Conservation (phyloP, 2,888 invertebrate genomes). For the Lucinisca nassula region DNA sequence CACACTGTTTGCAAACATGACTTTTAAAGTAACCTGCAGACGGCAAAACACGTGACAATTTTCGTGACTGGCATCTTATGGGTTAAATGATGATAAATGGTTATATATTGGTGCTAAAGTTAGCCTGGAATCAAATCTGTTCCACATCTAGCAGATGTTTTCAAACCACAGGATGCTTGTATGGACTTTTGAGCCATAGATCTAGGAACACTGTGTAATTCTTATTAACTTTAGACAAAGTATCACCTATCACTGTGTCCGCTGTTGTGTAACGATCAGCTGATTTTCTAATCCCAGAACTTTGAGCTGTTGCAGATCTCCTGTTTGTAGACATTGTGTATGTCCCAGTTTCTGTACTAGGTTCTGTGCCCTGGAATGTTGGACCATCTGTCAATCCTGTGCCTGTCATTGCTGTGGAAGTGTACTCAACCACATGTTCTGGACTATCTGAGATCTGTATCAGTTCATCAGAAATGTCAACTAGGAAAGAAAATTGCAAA, state of each 20-base stretch:
- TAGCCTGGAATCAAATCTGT: not conserved
- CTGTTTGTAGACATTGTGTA: not conserved
- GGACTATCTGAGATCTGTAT: no score
- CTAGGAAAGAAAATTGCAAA: not conserved
- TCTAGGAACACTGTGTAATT: not conserved
- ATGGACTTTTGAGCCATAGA: no score
- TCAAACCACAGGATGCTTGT: no score
- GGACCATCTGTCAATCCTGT: not conserved
- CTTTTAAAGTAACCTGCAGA: no score
- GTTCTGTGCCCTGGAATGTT: not conserved
- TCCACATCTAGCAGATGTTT: not conserved
- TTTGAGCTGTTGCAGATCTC: not conserved
- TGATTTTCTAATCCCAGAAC: not conserved
- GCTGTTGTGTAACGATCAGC: not conserved
- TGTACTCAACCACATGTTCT: not conserved
- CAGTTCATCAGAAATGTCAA: not conserved
- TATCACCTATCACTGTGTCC: not conserved
- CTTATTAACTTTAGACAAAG: not conserved
- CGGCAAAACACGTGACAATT: no score
- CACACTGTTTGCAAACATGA: no score
- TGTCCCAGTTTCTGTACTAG: not conserved
- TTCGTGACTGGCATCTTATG: no score
- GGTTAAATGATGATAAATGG: not conserved
- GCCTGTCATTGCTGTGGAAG: not conserved
- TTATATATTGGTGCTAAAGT: not conserved